These are phyloP conservation scores for Cephus spinipes DNA, from an alignment of 2,888 invertebrate species.

Conservation along the genomic window DNA sequence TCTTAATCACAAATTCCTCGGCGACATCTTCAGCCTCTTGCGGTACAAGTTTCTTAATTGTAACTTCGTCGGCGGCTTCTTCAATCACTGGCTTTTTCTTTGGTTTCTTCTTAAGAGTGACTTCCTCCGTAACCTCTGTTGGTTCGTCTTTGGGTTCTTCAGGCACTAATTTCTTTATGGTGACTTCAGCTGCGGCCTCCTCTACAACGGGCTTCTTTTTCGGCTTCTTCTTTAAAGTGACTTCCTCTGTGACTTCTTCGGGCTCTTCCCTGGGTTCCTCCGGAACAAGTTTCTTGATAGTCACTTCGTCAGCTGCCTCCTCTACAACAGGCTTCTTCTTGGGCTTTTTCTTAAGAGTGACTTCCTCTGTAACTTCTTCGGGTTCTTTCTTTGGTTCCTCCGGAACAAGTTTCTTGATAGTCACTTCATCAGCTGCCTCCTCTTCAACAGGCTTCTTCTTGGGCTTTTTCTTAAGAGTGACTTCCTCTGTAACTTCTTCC, in stretches of 20 bases:
- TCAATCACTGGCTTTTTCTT: slow-evolving; percentile 45
- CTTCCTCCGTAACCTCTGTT: slow-evolving; percentile 39
- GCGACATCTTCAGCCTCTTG: slow-evolving; percentile 36
- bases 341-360: slow-evolving; percentile 37
- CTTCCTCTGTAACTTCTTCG: slow-evolving; percentile 44
- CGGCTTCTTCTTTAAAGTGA: slow-evolving; percentile 46
- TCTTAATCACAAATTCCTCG: slow-evolving; percentile 30
- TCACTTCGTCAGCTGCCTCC: slow-evolving; percentile 66
- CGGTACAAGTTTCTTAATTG: slow-evolving; percentile 48
- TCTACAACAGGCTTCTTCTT: slow-evolving; percentile 39
- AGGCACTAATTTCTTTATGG: slow-evolving; percentile 39
- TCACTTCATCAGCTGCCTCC: slow-evolving; percentile 63
- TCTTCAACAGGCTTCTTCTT: slow-evolving; percentile 39
- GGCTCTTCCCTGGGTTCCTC: slow-evolving; percentile 44
- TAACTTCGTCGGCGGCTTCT: slow-evolving; percentile 55
- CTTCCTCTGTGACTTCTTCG: slow-evolving; percentile 44
- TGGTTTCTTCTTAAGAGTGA: slow-evolving; percentile 32
- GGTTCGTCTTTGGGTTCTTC: slow-evolving; percentile 47
- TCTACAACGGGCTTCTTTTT: slow-evolving; percentile 43
- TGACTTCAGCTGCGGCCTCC: slow-evolving; percentile 45
- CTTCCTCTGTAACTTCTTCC: slow-evolving; percentile 23
- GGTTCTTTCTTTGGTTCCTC: slow-evolving; percentile 37
- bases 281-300: slow-evolving; percentile 54
- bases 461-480: slow-evolving; percentile 37
- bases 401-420: slow-evolving; percentile 42